Percentiles rank a stretch among this genome's conserved stretches.
Evolutionary conservation across 1,140 invertebrate genomes (phyloP).

Genomic region (Dendrolimus punctatus): DNA sequence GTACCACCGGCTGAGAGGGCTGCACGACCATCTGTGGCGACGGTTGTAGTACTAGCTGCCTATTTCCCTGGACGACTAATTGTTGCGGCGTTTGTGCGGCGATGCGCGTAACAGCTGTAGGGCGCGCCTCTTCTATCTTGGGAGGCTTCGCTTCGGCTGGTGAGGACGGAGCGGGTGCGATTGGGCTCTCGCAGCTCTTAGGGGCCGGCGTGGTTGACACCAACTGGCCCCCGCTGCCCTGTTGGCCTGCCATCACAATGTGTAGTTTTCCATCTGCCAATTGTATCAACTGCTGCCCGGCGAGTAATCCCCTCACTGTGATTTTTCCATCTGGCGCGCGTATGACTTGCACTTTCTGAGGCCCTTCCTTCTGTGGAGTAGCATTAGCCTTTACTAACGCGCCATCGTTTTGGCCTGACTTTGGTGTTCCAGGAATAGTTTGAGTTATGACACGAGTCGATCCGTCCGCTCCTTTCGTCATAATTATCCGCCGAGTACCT

Average conservation of each 20-base stretch:
- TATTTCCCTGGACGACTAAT: conserved; percentile 20
- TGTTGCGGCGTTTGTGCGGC: conserved; percentile 26
- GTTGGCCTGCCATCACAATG: conserved; percentile 75
- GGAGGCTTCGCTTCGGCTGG: conserved; percentile 12
- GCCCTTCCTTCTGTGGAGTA: conserved; percentile 63
- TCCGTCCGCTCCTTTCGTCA: conserved; percentile 87
- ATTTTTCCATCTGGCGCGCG: conserved; percentile 92
- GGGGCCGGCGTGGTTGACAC: conserved; percentile 37
- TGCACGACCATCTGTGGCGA: conserved; percentile 33
- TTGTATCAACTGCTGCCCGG: conserved; percentile 94
- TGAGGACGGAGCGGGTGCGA: conserved; percentile 14
- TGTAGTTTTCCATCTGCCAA: conserved; percentile 95
- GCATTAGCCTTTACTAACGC: conserved; percentile 34
- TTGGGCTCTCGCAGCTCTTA: conserved; percentile 20
- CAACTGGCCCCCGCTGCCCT: conserved; percentile 47
- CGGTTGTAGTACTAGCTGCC: conserved; percentile 43
- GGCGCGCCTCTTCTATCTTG: conserved; percentile 22
- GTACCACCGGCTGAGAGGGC: conserved; percentile 29
- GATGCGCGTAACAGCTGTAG: conserved; percentile 16
- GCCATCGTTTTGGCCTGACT: conserved; percentile 28
- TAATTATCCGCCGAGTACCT: conserved; percentile 82
- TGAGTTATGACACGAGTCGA: conserved; percentile 82
- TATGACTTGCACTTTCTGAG: conserved; percentile 91
- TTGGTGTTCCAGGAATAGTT: conserved; percentile 43
- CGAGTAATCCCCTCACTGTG: conserved; percentile 91